phyloP scores from a whole-genome alignment of 2,113 vertebrate genomes.

The Monopterus albus region DNA sequence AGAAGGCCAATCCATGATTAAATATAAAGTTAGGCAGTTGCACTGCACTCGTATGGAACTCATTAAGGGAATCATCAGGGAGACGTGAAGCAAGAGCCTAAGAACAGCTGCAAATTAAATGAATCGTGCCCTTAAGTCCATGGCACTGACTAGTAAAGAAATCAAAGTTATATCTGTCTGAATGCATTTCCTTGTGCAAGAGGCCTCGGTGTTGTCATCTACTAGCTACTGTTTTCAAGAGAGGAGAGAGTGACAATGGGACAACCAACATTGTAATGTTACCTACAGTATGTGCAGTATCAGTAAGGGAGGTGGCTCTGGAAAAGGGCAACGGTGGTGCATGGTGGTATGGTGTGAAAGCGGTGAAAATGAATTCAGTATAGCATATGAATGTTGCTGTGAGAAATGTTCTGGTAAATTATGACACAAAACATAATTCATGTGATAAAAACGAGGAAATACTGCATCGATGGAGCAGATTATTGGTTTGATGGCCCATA shows the following conservation, averaged over 20 bases:
- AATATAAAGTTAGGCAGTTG: constrained; percentile 26
- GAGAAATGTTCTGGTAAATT: constrained; percentile 72
- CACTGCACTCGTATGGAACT: constrained; percentile 10
- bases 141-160: neutral
- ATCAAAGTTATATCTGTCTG: constrained; percentile 17
- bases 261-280: constrained; percentile 62
- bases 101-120: constrained; percentile 34
- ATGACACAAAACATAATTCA: constrained; percentile 78
- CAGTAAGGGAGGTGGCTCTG: constrained; percentile 9
- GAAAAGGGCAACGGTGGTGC: constrained; percentile 12
- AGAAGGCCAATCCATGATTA: constrained; percentile 28
- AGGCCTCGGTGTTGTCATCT: constrained; percentile 33
- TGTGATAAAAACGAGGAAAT: constrained; percentile 72
- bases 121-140: neutral
- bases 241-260: constrained; percentile 8
- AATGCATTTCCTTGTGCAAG: constrained; percentile 4
- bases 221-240: constrained; percentile 13
- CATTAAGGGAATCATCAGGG: neutral
- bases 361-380: constrained; percentile 49
- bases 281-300: no score
- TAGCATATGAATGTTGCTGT: constrained; percentile 56
- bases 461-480: constrained; percentile 74
- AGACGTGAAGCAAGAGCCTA: neutral
- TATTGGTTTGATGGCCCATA: constrained; percentile 68
- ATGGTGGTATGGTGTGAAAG: constrained; percentile 38